A percentile compares a stretch with the other conserved stretches of the same genome.
phyloP scores from a whole-genome alignment of 2,113 vertebrate genomes.

The Phainopepla nitens region DNA sequence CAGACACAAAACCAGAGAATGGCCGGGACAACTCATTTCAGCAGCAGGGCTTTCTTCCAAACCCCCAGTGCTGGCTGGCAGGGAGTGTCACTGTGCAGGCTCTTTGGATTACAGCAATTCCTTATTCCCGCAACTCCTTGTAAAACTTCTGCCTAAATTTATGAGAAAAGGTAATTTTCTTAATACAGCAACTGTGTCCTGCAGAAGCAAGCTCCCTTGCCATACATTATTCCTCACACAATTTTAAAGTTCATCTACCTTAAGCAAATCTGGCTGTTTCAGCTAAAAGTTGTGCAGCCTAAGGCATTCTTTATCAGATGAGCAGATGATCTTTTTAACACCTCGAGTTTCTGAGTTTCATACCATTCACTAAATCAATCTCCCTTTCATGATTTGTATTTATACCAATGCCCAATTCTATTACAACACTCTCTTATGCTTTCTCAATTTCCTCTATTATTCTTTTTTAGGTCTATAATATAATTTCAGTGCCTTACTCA shows the following conservation, averaged over 20 bases:
- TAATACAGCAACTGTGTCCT: background rate
- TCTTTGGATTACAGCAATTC: background rate
- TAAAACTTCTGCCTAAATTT: background rate
- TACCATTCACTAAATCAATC: constrained; percentile 27
- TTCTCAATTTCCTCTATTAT: constrained; percentile 31
- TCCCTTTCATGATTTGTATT: constrained; percentile 41
- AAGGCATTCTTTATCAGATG: background rate
- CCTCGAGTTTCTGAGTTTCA: constrained; percentile 3
- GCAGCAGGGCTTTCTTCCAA: background rate
- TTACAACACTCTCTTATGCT: background rate
- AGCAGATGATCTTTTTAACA: constrained; percentile 14
- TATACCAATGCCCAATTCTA: constrained; percentile 7
- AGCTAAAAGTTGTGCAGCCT: background rate
- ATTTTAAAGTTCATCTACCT: background rate
- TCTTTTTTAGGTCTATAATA: constrained; percentile 26
- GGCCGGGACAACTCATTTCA: background rate
- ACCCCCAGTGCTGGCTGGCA: background rate
- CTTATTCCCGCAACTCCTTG: background rate
- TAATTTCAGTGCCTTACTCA: constrained; percentile 13
- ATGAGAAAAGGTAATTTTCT: background rate
- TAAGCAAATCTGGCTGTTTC: background rate
- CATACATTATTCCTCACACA: background rate
- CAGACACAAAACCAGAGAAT: background rate
- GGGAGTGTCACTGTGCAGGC: background rate
- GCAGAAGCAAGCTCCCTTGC: background rate